Percentiles rank a stretch among this genome's conserved stretches.
These are phyloP conservation scores for Bos taurus DNA, from an alignment of 2,113 vertebrate genomes.

Conservation along the genomic window ARS-UCD2.0 NC_037332.1:50958001-50958500, in stretches of 20 bases:
- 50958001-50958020: constrained; percentile 48
- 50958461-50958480: background rate
- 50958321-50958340: background rate
- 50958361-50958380: background rate
- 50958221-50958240: constrained; percentile 37
- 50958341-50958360: background rate
- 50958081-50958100: constrained; percentile 51
- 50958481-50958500: background rate
- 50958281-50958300: background rate
- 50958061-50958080: constrained; percentile 42
- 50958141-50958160: constrained; percentile 13
- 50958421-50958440: background rate
- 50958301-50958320: constrained; percentile 24
- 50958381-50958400: background rate
- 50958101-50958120: constrained; percentile 31
- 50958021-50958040: constrained; percentile 67
- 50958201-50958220: background rate
- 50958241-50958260: background rate
- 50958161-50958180: constrained; percentile 19
- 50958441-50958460: background rate
- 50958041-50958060: constrained; percentile 53
- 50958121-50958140: constrained; percentile 47
- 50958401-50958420: background rate
- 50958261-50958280: background rate
- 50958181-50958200: background rate